phyloP scores from a whole-genome alignment of 2,888 invertebrate genomes.

The Pilophorus perplexus region DNA sequence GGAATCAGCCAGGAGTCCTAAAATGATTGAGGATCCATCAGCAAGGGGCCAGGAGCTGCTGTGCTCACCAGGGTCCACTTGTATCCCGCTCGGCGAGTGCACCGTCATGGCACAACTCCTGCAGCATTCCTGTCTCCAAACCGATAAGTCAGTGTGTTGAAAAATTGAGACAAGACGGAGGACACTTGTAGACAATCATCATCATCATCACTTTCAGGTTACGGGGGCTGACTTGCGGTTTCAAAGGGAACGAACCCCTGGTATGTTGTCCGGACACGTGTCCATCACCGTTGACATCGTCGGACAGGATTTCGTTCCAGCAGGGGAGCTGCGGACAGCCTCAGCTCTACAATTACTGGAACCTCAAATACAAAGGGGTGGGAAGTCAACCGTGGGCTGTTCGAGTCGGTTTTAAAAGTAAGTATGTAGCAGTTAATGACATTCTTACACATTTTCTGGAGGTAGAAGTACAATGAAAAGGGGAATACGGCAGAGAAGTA shows the following conservation, averaged over 20 bases:
- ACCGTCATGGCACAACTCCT: conserved; percentile 52
- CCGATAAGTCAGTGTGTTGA: conserved; percentile 59
- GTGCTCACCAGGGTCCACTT: conserved; percentile 44
- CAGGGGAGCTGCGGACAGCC: conserved; percentile 50
- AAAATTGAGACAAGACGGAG: no score
- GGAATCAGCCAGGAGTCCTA: conserved; percentile 6
- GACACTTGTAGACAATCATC: no score
- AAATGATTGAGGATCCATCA: conserved; percentile 8
- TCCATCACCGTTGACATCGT: conserved; percentile 24
- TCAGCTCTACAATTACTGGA: conserved; percentile 49
- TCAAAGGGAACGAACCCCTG: conserved; percentile 58
- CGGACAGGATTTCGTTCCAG: conserved; percentile 31
- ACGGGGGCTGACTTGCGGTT: conserved; percentile 62
- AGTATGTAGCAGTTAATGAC: conserved; percentile 47
- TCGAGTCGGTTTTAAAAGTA: conserved; percentile 72
- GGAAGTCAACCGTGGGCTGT: conserved; percentile 73
- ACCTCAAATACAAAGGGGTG: conserved; percentile 51
- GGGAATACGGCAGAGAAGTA: no score
- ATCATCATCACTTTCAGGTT: no score
- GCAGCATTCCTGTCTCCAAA: conserved; percentile 61
- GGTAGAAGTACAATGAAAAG: no score
- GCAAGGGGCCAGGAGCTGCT: conserved; percentile 40
- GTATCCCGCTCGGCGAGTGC: conserved; percentile 44
- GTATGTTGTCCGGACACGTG: conserved; percentile 63
- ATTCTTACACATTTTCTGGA: neutral